Conservation (phyloP, 2,888 invertebrate species). For the Cephus pygmeus region DNA sequence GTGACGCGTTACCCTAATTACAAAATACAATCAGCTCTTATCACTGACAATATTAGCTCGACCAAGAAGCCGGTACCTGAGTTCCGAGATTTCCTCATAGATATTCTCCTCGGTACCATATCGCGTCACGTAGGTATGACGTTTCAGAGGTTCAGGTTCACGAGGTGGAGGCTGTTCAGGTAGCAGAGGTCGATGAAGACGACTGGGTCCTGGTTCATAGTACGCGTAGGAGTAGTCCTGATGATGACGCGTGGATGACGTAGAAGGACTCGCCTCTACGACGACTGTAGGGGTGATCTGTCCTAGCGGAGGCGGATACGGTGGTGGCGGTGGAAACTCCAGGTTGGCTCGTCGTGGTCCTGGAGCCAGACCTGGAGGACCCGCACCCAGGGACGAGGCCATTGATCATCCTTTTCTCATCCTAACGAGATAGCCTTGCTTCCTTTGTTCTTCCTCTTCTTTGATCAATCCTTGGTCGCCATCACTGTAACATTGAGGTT, state of each 20-base stretch:
- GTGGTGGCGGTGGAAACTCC: conserved; percentile 81
- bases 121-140: conserved; percentile 80
- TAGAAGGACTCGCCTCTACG: conserved; percentile 14
- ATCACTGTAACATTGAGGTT: not conserved
- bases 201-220: conserved; percentile 77
- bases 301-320: conserved; percentile 72
- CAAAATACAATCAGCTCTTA: not conserved
- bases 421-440: conserved; percentile 8
- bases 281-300: conserved; percentile 61
- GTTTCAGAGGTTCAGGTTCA: conserved; percentile 56
- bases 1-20: not conserved
- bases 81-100: conserved; percentile 83
- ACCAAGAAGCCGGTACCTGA: conserved; percentile 51
- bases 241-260: conserved; percentile 27
- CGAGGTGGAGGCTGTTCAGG: conserved; percentile 61
- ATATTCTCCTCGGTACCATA: conserved; percentile 89
- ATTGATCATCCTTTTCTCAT: conserved; percentile 40
- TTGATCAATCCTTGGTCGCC: not conserved
- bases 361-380: conserved; percentile 53
- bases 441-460: not conserved
- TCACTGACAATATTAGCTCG: not conserved
- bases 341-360: conserved; percentile 66
- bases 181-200: conserved; percentile 75
- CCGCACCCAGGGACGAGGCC: conserved; percentile 50
- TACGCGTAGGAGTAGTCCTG: conserved; percentile 86